Conservation (phyloP, 23 tunicate species). For the Diplosoma virens region DNA sequence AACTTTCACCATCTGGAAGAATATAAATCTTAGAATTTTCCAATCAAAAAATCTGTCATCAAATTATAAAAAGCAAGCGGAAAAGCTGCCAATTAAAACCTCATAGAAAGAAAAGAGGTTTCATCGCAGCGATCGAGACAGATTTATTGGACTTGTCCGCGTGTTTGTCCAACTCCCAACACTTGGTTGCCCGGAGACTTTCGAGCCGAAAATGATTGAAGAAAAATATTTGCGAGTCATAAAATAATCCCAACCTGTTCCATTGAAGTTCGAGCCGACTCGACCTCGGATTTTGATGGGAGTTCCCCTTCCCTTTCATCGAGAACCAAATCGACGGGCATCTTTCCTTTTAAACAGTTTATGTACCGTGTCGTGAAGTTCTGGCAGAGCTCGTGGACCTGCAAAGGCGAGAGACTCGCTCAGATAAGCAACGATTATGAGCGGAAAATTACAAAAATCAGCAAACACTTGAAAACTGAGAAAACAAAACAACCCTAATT, state of each 20-base stretch:
- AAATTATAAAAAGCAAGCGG: no score
- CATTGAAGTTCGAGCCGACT: slow-evolving; percentile 11
- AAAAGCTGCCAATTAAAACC: no score
- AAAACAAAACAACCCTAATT: no score
- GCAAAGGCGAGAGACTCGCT: background rate
- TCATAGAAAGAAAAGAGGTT: no score
- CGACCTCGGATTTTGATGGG: slow-evolving; percentile 50
- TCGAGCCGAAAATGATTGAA: background rate
- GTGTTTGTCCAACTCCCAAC: no score
- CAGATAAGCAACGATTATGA: background rate
- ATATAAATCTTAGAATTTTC: no score
- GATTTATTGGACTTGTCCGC: no score
- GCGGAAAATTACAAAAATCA: background rate
- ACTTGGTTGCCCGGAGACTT: no score
- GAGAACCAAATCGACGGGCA: slow-evolving; percentile 96
- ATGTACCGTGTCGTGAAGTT: slow-evolving; percentile 97
- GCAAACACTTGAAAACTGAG: background rate
- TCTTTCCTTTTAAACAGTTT: slow-evolving; percentile 97
- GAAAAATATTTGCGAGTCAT: background rate
- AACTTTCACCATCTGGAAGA: no score
- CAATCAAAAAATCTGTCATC: no score
- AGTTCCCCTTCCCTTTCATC: slow-evolving; percentile 86
- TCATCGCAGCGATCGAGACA: no score
- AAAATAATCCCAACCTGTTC: slow-evolving; percentile 40
- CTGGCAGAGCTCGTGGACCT: slow-evolving; percentile 98